phyloP scores from a whole-genome alignment of 2,888 invertebrate genomes.

The Drosophila kokeensis region DNA sequence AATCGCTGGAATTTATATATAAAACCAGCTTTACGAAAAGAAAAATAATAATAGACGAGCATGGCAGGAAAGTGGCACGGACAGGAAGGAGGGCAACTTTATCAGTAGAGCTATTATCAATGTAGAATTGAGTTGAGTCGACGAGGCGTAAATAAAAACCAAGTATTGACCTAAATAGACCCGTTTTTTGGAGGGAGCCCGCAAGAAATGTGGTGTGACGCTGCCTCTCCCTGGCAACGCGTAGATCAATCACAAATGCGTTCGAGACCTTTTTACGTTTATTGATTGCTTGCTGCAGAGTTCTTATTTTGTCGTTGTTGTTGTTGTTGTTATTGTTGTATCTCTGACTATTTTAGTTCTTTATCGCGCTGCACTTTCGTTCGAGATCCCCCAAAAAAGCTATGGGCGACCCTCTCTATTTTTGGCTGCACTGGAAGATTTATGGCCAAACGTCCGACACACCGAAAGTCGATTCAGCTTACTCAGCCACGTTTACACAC shows the following conservation, averaged over 20 bases:
- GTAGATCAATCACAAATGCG: slow-evolving; percentile 65
- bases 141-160: slow-evolving; percentile 52
- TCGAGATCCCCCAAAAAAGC: slow-evolving; percentile 19
- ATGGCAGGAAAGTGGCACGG: not conserved
- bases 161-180: slow-evolving; percentile 60
- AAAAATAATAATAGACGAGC: slow-evolving; percentile 1
- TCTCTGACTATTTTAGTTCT: slow-evolving; percentile 17
- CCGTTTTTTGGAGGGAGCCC: not conserved
- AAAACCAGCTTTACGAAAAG: slow-evolving; percentile 1
- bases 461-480: slow-evolving; percentile 60
- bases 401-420: slow-evolving; percentile 54
- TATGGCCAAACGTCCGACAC: slow-evolving; percentile 62
- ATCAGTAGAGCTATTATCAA: slow-evolving; percentile 59
- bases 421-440: slow-evolving; percentile 69
- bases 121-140: slow-evolving; percentile 21
- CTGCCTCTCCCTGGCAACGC: slow-evolving; percentile 31
- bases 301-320: slow-evolving; percentile 6
- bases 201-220: slow-evolving; percentile 2
- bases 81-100: slow-evolving; percentile 17
- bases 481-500: slow-evolving; percentile 74
- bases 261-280: slow-evolving; percentile 42
- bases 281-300: slow-evolving; percentile 39
- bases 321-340: slow-evolving; percentile 31
- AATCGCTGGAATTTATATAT: slow-evolving; percentile 35
- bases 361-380: slow-evolving; percentile 32